These are phyloP conservation scores for Gadus chalcogrammus DNA, from an alignment of 2,113 vertebrate genomes.

Conservation along the genomic window DNA sequence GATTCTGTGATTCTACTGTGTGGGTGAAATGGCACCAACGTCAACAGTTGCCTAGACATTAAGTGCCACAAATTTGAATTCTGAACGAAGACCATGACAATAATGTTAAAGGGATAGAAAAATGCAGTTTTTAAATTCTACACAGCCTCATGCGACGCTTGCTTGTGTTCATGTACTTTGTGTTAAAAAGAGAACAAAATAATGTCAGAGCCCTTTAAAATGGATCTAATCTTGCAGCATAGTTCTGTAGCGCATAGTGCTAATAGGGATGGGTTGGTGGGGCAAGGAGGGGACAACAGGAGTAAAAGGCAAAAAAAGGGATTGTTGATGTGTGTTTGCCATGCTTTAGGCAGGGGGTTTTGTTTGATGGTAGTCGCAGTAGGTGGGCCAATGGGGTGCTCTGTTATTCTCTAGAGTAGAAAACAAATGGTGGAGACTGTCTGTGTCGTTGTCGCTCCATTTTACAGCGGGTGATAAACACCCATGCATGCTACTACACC, in stretches of 20 bases:
- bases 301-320: conserved; percentile 28
- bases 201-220: conserved; percentile 76
- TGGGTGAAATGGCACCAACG: conserved; percentile 14
- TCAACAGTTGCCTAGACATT: conserved; percentile 16
- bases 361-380: conserved; percentile 28
- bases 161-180: conserved; percentile 20
- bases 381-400: conserved; percentile 37
- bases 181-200: conserved; percentile 29
- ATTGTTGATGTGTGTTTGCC: conserved; percentile 29
- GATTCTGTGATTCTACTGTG: conserved; percentile 28
- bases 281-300: conserved; percentile 15
- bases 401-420: conserved; percentile 29
- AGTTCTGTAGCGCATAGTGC: conserved; percentile 69
- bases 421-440: conserved; percentile 32
- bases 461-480: conserved; percentile 25
- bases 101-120: conserved; percentile 69
- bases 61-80: conserved; percentile 10
- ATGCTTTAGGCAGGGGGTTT: conserved; percentile 28
- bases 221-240: conserved; percentile 74
- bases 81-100: conserved; percentile 36
- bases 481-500: conserved; percentile 24
- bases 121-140: conserved; percentile 62
- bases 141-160: conserved; percentile 64
- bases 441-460: conserved; percentile 40
- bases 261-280: conserved; percentile 26